Base-by-base conservation (phyloP, 2,113 vertebrate genomes). In the Albula goreensis region DNA sequence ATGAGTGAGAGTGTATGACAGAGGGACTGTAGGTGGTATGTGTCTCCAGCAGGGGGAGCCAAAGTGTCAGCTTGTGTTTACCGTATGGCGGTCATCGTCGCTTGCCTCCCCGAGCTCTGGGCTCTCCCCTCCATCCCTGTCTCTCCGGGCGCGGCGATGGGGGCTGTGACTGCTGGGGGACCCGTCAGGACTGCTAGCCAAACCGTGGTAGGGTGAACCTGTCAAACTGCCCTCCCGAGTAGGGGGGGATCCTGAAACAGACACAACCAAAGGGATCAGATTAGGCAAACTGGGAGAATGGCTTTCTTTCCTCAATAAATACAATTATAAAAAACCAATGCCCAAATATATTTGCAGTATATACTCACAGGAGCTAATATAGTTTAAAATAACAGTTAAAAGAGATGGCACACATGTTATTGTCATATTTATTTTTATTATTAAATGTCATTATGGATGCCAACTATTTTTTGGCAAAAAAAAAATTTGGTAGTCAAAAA, bases 141-240 rank as follows among this genome's bases (percentile, higher is more conserved):
- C 94, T 91, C 93, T 93, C 89, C 89, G 92, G 88, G 90, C 89
- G 80, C 89, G 89, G 87, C 93, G 93, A 74, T 90, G 93, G 81
- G 93, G 93, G 88, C 92, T 94, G 83, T 93, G 92, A 78, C 92
- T 93, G 78, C 92, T 92, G 57, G 93, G 92, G 80, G 94, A 95
- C 66, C 90, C 94, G 82, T 95, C 95, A 7, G 93, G 94, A 90
- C 95, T 96, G 93, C 95, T 94, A 90, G 89, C 87, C 25, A 93
- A 93, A 87, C 89, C 89, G 83, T 91, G 90, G 86, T 94, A 95
- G 1, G 88, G 92, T 49, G 94, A 95, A 79, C 91, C 93, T 53
- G 86, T 91, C 81, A 93, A 91, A 90, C 95, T 95, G 63, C 92
- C 93, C 87, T 94, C 94, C 88, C 92, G 92, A 84, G 85, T 88